These are phyloP conservation scores for Tyto alba DNA, from an alignment of 2,113 vertebrate species.

Conservation along the genomic window DNA sequence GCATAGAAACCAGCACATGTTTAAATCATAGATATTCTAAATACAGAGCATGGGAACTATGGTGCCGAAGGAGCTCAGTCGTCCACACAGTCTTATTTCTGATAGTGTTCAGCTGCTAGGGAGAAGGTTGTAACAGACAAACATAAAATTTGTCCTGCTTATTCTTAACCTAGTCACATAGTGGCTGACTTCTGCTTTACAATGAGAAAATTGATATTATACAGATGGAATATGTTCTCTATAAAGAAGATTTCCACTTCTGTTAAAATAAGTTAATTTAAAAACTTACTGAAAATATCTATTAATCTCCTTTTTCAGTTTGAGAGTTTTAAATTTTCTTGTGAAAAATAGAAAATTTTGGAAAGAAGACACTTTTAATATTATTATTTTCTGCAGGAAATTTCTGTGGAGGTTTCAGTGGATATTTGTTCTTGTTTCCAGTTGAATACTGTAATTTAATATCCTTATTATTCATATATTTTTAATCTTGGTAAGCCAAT, in stretches of 20 bases:
- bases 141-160: not conserved
- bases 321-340: not conserved
- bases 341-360: slow-evolving; percentile 1
- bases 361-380: not conserved
- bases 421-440: slow-evolving; percentile 10
- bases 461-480: slow-evolving; percentile 26
- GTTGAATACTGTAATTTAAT: slow-evolving; percentile 35
- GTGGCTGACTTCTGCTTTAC: not conserved
- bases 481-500: slow-evolving; percentile 32
- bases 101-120: slow-evolving; percentile 15
- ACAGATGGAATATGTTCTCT: not conserved
- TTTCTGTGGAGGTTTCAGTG: not conserved
- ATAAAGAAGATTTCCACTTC: not conserved
- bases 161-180: not conserved
- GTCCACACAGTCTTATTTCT: not conserved
- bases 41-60: not conserved
- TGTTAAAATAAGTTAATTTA: not conserved
- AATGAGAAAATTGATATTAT: not conserved
- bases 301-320: not conserved
- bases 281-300: not conserved
- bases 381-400: not conserved
- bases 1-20: not conserved
- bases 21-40: not conserved
- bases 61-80: not conserved
- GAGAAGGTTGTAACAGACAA: not conserved